These are phyloP conservation scores for Piaya cayana DNA, from an alignment of 2,113 vertebrate genomes.

Conservation along the genomic window DNA sequence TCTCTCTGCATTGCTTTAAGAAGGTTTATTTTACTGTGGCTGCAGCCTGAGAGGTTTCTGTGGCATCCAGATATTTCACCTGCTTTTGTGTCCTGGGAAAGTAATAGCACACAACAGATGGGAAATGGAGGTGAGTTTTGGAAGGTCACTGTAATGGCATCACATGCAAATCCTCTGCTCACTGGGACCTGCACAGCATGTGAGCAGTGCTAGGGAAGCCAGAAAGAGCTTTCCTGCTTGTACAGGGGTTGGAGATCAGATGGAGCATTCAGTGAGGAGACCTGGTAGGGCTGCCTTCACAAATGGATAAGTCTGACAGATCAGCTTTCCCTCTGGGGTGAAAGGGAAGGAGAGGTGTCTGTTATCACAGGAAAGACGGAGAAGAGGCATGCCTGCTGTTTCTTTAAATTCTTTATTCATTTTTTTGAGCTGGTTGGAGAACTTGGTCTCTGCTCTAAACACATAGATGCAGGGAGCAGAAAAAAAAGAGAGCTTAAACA, in stretches of 20 bases:
- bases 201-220: not conserved
- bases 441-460: not conserved
- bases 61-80: not conserved
- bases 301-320: not conserved
- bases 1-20: not conserved
- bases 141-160: not conserved
- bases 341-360: not conserved
- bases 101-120: not conserved
- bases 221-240: not conserved
- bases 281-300: not conserved
- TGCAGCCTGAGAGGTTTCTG: not conserved
- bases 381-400: not conserved
- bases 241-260: not conserved
- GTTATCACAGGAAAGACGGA: not conserved
- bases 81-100: not conserved
- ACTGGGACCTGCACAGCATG: fast-evolving
- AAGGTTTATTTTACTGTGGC: not conserved
- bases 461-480: not conserved
- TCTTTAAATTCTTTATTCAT: not conserved
- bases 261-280: not conserved
- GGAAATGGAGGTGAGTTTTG: not conserved
- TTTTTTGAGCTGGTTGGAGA: not conserved
- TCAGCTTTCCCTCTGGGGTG: not conserved
- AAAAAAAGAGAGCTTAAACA: not conserved
- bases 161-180: not conserved